Conservation (phyloP, 2,888 invertebrate genomes). For the Oxyscelio sp. region DNA sequence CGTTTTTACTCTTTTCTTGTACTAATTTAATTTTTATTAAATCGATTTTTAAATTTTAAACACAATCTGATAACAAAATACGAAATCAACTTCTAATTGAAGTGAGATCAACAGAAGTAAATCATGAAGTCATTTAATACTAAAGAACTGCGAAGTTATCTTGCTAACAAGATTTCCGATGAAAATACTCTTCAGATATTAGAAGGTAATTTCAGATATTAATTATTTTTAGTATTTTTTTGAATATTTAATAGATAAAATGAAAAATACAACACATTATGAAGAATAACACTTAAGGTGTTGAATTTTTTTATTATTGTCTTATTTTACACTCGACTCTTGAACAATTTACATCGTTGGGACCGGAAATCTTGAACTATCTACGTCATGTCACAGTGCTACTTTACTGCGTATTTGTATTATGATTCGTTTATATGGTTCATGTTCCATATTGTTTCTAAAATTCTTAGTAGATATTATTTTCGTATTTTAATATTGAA, state of each 20-base stretch:
- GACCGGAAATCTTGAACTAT: too few relatives aligned
- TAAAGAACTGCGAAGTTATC: conserved; percentile 60
- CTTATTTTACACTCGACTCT: too few relatives aligned
- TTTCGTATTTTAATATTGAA: too few relatives aligned
- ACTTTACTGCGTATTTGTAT: too few relatives aligned
- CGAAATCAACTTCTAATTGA: conserved; percentile 6
- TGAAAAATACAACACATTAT: conserved; percentile 16
- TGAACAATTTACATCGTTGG: too few relatives aligned
- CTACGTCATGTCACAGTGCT: too few relatives aligned
- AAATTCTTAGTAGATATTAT: too few relatives aligned
- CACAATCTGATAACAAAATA: conserved; percentile 3
- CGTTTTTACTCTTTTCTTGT: neutral
- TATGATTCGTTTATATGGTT: too few relatives aligned
- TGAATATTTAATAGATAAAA: conserved; percentile 21
- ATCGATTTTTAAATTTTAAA: neutral
- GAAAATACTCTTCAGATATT: conserved; percentile 39
- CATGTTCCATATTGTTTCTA: too few relatives aligned
- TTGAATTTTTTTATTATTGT: too few relatives aligned
- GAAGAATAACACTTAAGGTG: conserved; percentile 11
- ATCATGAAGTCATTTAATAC: conserved; percentile 49
- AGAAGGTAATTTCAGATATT: too few relatives aligned
- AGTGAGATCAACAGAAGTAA: conserved; percentile 21
- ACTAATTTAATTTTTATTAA: neutral
- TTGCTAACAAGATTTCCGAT: conserved; percentile 25
- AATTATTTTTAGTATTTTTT: conserved; percentile 5